A percentile compares a stretch with the other conserved stretches of the same genome.
Conservation (phyloP, 2,113 vertebrate species). For the Spermophilus dauricus region DNA sequence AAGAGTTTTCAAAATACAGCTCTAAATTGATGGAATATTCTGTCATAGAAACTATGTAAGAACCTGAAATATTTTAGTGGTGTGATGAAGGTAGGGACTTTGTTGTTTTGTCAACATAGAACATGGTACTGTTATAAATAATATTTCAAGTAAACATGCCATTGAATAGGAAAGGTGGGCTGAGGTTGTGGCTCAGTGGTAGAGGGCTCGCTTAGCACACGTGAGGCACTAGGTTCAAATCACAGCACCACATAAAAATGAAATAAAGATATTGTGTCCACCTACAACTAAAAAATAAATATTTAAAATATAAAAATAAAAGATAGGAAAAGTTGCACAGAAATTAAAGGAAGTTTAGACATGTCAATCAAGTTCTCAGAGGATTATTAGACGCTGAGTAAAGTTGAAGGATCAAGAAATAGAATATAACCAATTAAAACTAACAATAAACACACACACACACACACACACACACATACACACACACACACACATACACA, state of each 20-base stretch:
- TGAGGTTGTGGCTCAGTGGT: too few species aligned
- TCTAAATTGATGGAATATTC: not conserved
- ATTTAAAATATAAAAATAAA: not conserved
- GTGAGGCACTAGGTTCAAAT: too few species aligned
- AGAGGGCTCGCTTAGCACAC: too few species aligned
- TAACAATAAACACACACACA: not conserved
- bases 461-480: too few species aligned
- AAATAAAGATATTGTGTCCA: too few species aligned
- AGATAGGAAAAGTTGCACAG: not conserved
- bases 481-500: too few species aligned
- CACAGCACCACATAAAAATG: too few species aligned
- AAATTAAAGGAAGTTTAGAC: not conserved
- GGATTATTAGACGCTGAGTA: not conserved
- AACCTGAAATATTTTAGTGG: not conserved
- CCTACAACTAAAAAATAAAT: too few species aligned
- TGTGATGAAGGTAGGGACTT: not conserved
- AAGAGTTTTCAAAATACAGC: not conserved
- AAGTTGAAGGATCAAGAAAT: not conserved
- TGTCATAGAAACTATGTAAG: slow-evolving; percentile 11
- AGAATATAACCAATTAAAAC: not conserved
- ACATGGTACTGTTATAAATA: not conserved
- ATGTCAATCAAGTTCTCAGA: not conserved
- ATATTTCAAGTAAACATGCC: not conserved
- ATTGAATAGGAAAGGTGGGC: not conserved
- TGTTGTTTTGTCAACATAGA: not conserved